phyloP scores from a whole-genome alignment of 2,888 invertebrate genomes.

The Athalia rosae region DNA sequence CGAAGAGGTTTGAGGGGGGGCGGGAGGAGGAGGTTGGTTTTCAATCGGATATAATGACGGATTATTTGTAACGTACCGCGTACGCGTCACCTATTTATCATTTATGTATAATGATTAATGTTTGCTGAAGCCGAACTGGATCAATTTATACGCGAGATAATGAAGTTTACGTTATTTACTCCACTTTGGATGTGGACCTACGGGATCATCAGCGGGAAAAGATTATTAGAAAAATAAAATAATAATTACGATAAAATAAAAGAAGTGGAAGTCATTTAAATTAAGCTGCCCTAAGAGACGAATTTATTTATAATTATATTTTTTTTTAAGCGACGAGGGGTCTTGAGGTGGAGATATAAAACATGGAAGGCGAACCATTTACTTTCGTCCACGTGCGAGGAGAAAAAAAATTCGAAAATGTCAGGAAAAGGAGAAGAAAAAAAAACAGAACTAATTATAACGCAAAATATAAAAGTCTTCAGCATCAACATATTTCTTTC shows the following conservation, averaged over 20 bases:
- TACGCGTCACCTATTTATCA: neutral
- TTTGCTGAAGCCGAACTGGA: neutral
- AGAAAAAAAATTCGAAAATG: neutral
- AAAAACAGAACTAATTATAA: neutral
- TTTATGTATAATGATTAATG: neutral
- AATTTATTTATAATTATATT: no score
- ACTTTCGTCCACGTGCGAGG: neutral
- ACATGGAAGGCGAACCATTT: neutral
- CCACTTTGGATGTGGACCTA: no score
- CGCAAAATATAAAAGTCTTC: neutral
- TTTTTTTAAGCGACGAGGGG: no score
- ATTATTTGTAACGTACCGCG: neutral
- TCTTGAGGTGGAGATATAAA: no score
- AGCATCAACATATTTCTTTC: neutral
- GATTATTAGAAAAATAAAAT: no score
- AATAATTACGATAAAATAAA: no score
- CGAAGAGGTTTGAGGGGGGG: neutral
- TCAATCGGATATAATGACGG: neutral
- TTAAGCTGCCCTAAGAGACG: no score
- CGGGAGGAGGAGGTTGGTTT: neutral
- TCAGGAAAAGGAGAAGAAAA: neutral
- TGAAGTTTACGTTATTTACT: no score
- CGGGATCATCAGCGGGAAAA: no score
- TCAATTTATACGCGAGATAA: no score
- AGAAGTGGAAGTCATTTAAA: no score